These are phyloP conservation scores for Stenichneumon culpator DNA, from an alignment of 2,888 invertebrate species.

Conservation along the genomic window DNA sequence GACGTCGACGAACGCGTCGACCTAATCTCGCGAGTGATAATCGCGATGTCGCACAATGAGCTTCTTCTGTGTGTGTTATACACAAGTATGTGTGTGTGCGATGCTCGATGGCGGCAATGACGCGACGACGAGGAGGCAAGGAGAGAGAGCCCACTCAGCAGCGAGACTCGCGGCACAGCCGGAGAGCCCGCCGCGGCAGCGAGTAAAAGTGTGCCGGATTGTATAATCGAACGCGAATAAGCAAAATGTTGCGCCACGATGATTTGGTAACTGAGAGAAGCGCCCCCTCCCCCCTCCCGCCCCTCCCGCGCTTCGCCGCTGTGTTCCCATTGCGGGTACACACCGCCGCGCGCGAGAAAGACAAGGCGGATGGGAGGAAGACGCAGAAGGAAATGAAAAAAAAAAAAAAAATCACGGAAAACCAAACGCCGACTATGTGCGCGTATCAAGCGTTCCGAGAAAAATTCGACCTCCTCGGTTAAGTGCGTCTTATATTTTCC, in stretches of 20 bases:
- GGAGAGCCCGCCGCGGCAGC: conserved; percentile 69
- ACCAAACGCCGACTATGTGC: neutral
- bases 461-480: neutral
- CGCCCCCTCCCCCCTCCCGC: conserved; percentile 72
- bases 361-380: conserved; percentile 28
- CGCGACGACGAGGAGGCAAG: conserved; percentile 31
- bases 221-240: conserved; percentile 85
- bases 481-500: too few species aligned
- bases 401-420: conserved; percentile 12
- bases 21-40: conserved; percentile 63
- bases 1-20: conserved; percentile 34
- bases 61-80: neutral
- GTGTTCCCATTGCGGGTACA: conserved; percentile 81
- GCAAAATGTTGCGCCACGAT: conserved; percentile 85
- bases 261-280: conserved; percentile 82
- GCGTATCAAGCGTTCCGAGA: neutral
- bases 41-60: conserved; percentile 73
- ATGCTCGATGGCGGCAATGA: conserved; percentile 30
- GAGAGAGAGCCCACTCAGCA: conserved; percentile 54
- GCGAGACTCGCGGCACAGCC: conserved; percentile 56
- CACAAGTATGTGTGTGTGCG: conserved; percentile 48
- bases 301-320: conserved; percentile 70
- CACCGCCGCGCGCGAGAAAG: conserved; percentile 47
- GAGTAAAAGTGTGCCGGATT: conserved; percentile 85
- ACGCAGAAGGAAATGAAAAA: conserved; percentile 28